phyloP scores from a whole-genome alignment of 2,797 vertebrate species.

The Margarornis squamiger region DNA sequence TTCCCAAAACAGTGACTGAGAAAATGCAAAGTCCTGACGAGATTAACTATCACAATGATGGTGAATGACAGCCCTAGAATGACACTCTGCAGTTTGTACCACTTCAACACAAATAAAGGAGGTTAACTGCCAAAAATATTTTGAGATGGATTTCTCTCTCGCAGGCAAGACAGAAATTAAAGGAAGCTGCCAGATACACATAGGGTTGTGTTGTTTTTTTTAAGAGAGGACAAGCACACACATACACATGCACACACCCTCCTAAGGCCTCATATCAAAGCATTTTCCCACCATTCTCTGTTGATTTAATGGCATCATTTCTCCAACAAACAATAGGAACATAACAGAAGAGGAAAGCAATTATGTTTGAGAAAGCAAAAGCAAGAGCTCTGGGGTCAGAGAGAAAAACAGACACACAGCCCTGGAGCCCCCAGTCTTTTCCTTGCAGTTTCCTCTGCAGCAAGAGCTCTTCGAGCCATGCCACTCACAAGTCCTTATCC shows the following conservation, averaged over 20 bases:
- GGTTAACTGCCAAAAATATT: background rate
- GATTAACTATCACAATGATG: background rate
- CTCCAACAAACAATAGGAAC: slow-evolving; percentile 28
- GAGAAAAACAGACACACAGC: background rate
- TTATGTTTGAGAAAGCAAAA: slow-evolving; percentile 51
- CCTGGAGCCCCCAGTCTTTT: background rate
- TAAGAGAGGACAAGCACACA: background rate
- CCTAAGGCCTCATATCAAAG: slow-evolving; percentile 44
- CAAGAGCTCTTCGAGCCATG: rapidly evolving
- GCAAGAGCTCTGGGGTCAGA: slow-evolving; percentile 2
- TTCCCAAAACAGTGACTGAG: background rate
- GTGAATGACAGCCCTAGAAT: background rate
- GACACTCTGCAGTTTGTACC: background rate
- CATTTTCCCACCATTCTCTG: slow-evolving; percentile 60
- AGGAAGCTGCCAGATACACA: slow-evolving; percentile 45
- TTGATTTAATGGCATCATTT: slow-evolving; percentile 56
- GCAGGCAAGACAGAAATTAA: background rate
- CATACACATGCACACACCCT: background rate
- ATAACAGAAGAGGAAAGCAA: slow-evolving; percentile 31
- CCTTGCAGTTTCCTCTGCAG: background rate
- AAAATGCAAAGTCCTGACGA: background rate
- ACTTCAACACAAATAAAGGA: background rate
- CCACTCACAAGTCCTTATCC: background rate
- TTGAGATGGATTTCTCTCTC: background rate
- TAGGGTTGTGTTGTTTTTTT: background rate